Conservation (phyloP, 23 tunicate genomes). For the Trididemnum miniatum region DNA sequence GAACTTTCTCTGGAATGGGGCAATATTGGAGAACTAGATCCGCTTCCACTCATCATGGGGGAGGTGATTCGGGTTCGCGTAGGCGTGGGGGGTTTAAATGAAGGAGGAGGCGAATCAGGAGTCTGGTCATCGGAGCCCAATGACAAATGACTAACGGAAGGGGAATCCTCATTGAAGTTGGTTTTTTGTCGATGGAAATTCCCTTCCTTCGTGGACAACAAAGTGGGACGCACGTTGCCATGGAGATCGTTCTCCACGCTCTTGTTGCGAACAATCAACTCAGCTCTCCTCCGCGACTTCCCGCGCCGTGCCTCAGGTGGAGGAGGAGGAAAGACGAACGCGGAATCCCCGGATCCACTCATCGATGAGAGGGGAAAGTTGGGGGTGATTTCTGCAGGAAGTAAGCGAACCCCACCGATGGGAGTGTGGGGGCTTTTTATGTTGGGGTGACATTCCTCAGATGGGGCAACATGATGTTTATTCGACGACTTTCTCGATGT, state of each 20-base stretch:
- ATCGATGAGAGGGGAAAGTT: not conserved
- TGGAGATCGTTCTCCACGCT: slow-evolving; percentile 17
- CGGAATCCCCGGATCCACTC: not conserved
- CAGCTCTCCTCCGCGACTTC: not conserved
- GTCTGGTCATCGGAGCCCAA: slow-evolving; percentile 72
- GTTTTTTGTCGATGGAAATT: slow-evolving; percentile 4
- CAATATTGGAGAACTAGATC: slow-evolving; percentile 24
- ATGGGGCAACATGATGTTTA: slow-evolving; percentile 2
- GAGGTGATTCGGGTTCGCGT: slow-evolving; percentile 21
- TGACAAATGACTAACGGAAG: slow-evolving; percentile 35
- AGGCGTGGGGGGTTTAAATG: slow-evolving; percentile 77
- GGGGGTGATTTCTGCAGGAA: slow-evolving; percentile 13
- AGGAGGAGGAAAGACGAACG: slow-evolving; percentile 25
- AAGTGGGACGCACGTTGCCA: slow-evolving; percentile 25
- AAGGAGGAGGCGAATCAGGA: slow-evolving; percentile 82
- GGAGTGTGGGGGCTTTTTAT: slow-evolving; percentile 11
- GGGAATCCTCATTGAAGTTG: slow-evolving; percentile 35
- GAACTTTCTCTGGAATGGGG: slow-evolving; percentile 23
- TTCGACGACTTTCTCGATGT: slow-evolving; percentile 11
- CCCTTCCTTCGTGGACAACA: not conserved
- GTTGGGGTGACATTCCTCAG: slow-evolving; percentile 12
- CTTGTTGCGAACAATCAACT: not conserved
- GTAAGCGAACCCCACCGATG: slow-evolving; percentile 21
- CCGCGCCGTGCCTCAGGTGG: not conserved
- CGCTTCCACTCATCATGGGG: not conserved